phyloP scores from a whole-genome alignment of 2,113 vertebrate species.

The Gopherus evgoodei region DNA sequence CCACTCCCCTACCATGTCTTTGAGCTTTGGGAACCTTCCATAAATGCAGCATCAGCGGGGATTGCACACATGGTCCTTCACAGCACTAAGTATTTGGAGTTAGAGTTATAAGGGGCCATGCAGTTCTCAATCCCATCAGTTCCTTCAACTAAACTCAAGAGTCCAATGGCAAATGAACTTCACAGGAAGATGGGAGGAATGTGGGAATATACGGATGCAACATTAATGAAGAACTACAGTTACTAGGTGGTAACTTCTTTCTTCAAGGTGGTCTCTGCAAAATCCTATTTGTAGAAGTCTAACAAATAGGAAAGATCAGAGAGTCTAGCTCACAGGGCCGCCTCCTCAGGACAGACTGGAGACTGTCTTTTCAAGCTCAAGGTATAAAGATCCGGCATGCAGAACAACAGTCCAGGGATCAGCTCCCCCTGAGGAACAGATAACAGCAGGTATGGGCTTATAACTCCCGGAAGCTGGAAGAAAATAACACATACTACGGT shows the following conservation, averaged over 20 bases:
- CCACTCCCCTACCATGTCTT: background rate
- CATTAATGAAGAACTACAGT: background rate
- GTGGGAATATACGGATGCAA: background rate
- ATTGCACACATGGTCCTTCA: fast-evolving
- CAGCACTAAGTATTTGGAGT: background rate
- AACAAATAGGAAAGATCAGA: background rate
- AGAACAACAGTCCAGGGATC: background rate
- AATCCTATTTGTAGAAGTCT: background rate
- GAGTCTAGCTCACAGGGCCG: background rate
- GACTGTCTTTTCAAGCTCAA: background rate
- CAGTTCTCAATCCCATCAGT: background rate
- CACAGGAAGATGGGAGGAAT: background rate
- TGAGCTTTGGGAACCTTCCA: background rate
- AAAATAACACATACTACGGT: background rate
- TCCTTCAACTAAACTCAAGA: background rate
- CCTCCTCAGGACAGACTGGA: fast-evolving
- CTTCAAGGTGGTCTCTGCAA: background rate
- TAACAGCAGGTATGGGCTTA: background rate
- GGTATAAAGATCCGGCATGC: background rate
- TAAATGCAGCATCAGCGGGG: fast-evolving
- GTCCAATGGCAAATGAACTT: background rate
- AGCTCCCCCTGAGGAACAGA: background rate
- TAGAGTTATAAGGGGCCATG: background rate
- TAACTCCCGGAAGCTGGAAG: background rate
- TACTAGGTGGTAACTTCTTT: fast-evolving